phyloP scores from a whole-genome alignment of 2,113 vertebrate genomes.

The Rhinoderma darwinii region DNA sequence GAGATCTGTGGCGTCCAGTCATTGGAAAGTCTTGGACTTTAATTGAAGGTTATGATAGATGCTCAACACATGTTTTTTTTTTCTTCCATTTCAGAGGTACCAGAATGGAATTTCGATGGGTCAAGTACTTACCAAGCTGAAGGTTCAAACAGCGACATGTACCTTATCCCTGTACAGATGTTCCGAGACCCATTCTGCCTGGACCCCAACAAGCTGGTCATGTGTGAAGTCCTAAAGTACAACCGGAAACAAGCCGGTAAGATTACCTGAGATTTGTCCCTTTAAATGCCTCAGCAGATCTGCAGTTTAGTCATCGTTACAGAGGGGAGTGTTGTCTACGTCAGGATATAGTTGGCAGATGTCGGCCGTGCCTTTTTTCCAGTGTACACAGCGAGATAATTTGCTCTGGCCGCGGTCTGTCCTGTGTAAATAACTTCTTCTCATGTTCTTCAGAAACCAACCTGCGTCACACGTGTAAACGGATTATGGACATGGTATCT shows the following conservation, averaged over 20 bases:
- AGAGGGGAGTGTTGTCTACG: neutral
- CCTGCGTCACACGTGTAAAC: slow-evolving; percentile 69
- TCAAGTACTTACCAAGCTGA: slow-evolving; percentile 77
- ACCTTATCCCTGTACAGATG: slow-evolving; percentile 73
- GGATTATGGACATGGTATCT: slow-evolving; percentile 69
- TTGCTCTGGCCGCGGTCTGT: neutral
- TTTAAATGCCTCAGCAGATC: neutral
- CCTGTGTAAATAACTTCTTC: neutral
- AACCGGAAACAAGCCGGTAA: slow-evolving; percentile 77
- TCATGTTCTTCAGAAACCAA: slow-evolving; percentile 73
- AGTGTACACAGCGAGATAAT: neutral
- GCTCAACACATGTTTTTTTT: too few relatives aligned
- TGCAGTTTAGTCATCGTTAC: neutral
- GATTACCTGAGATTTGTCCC: neutral
- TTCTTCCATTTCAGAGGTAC: slow-evolving; percentile 68
- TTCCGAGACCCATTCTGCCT: slow-evolving; percentile 78
- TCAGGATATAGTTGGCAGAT: neutral
- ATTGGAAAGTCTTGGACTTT: too few relatives aligned
- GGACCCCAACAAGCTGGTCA: slow-evolving; percentile 78
- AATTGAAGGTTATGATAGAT: neutral
- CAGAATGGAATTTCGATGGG: slow-evolving; percentile 81
- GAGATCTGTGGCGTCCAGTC: too few relatives aligned
- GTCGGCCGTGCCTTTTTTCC: neutral
- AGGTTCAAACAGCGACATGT: slow-evolving; percentile 88
- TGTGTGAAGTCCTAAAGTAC: slow-evolving; percentile 82